Evolutionary conservation across 2,888 invertebrate species (phyloP).

Genomic region (Callyntrura guangdongensis): DNA sequence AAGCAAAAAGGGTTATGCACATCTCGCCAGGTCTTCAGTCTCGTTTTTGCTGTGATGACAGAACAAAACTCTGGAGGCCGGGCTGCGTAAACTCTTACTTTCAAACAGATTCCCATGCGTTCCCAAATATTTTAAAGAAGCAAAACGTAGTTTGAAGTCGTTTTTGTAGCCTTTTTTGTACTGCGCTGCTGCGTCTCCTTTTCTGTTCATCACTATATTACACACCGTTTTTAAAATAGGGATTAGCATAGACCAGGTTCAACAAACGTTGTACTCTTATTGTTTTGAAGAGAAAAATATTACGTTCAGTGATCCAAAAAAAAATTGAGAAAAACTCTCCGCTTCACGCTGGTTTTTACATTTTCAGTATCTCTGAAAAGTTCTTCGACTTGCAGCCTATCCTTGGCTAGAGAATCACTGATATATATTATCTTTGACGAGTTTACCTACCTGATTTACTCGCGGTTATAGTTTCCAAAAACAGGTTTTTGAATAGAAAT

Average conservation of each 20-base stretch:
- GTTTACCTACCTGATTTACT: neutral
- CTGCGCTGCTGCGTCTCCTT: neutral
- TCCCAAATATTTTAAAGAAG: neutral
- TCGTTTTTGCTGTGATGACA: slow-evolving; percentile 63
- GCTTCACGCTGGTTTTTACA: neutral
- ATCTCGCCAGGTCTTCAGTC: slow-evolving; percentile 63
- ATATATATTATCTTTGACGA: slow-evolving; percentile 30
- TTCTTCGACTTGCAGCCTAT: neutral
- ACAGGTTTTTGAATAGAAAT: slow-evolving; percentile 4
- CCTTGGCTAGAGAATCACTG: slow-evolving; percentile 22
- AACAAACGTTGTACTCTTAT: slow-evolving; percentile 48
- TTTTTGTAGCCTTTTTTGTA: neutral
- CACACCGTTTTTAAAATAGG: neutral
- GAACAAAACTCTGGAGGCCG: slow-evolving; percentile 72
- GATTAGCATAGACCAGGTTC: neutral
- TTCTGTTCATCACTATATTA: neutral
- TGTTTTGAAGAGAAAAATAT: slow-evolving; percentile 33
- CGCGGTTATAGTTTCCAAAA: neutral
- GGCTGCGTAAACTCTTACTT: slow-evolving; percentile 49
- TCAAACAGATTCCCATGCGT: slow-evolving; percentile 59
- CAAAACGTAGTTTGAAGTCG: neutral
- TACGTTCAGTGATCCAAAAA: slow-evolving; percentile 21
- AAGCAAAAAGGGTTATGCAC: slow-evolving; percentile 52
- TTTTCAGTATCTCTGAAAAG: neutral
- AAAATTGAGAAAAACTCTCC: neutral